Base-by-base conservation (phyloP, 2,888 invertebrate species). In the Muscina levida region DNA sequence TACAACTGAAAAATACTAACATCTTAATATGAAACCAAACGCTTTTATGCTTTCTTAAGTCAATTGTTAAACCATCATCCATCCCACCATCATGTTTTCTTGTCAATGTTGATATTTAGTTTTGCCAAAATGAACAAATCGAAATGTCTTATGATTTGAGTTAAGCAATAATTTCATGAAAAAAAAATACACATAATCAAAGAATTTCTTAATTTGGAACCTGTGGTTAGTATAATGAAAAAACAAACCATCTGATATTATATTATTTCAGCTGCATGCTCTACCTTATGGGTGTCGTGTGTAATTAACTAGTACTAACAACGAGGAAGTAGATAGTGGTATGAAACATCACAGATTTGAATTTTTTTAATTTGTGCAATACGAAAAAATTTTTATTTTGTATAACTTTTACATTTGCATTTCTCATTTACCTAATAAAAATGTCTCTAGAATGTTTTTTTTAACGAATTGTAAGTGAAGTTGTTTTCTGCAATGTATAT, bases 41-140 rank as follows among this genome's bases (percentile, higher is more conserved):
- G 81, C 77, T 81, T 80, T 53, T 51, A 57, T 77, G 80, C 73
- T 80, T 81, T 77, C 72, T 53, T 77, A 59, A 62, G 65, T 68
- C 86, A 83, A 80, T 82, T 79, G 76, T 85, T 71, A 83, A 67
- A 71, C 72, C 72, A 37, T 59, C 71, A 68, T 72, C 51, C 82
- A 46, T 53, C 13, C 39, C 62, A 70, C 84, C 81, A 77, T n/a
- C 62, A 62, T 42, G 42, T 62, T 62, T 59, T 22, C 10, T 13
- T n/a, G 42, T 62, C 42, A 19, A 77, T 78, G 68, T 82, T 72
- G 53, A 24, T 67, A 68, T 76, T 83, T 79, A 89, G 88, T 89
- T 84, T 85, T 88, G 85, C 89, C 87, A 84, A 88, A 89, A 88
- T 88, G 89, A 88, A 85, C n/a, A 87, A 84, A 67, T 72, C 72